Percentiles rank a stretch among this genome's conserved stretches.
These are phyloP conservation scores for Physeter macrocephalus DNA, from an alignment of 2,113 vertebrate genomes.

Conservation along the genomic window DNA sequence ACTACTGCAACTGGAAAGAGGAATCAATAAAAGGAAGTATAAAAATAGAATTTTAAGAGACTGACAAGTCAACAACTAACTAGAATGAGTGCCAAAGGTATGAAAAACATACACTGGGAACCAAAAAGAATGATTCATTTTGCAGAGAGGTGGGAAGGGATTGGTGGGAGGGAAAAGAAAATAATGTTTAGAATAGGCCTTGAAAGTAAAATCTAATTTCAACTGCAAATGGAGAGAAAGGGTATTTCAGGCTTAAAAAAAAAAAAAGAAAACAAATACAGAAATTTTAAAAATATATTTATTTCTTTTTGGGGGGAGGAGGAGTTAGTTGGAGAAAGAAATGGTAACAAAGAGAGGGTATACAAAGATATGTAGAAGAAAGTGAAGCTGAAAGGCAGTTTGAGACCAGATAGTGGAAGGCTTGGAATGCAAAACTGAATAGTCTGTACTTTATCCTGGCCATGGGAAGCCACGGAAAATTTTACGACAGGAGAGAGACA, in stretches of 20 bases:
- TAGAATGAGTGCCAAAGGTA: background rate
- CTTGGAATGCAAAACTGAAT: background rate
- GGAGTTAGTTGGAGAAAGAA: background rate
- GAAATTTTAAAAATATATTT: background rate
- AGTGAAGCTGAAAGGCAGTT: background rate
- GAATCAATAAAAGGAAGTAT: background rate
- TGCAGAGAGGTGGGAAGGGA: background rate
- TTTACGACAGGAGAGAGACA: background rate
- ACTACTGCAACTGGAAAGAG: background rate
- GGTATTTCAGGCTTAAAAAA: background rate
- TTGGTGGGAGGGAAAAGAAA: background rate
- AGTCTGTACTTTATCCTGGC: background rate
- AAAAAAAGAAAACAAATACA: background rate
- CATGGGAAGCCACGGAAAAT: background rate
- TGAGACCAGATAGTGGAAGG: background rate
- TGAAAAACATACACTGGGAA: background rate
- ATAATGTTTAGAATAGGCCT: background rate
- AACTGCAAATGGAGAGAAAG: background rate
- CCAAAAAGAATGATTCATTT: background rate
- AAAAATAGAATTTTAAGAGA: conserved; percentile 1
- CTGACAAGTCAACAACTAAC: background rate
- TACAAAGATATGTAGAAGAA: background rate
- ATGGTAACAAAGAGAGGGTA: background rate
- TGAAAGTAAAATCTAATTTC: background rate
- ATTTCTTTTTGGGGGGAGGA: background rate